Conservation (phyloP, 2,888 invertebrate species). For the Poecilobothrus nobilitatus region DNA sequence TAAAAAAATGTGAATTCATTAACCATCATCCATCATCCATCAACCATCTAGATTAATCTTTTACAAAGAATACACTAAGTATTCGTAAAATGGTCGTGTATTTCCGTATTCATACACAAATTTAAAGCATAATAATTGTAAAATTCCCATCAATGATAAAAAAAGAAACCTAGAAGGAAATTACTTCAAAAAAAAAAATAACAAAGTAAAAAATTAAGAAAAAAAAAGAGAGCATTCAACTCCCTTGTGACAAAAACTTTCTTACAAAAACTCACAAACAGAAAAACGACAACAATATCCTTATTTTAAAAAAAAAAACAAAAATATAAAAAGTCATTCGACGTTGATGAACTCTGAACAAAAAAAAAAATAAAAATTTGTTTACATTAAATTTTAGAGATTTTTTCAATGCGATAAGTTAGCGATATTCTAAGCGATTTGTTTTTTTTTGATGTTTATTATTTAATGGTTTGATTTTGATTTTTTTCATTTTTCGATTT, state of each 20-base stretch:
- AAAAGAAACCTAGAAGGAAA: background rate
- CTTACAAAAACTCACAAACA: background rate
- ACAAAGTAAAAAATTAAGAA: background rate
- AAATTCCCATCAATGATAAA: background rate
- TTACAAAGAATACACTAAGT: too few species aligned
- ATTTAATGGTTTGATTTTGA: background rate
- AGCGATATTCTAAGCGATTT: background rate
- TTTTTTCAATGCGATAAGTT: background rate
- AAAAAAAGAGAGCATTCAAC: conserved; percentile 2
- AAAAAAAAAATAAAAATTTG: too few species aligned
- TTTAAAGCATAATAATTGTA: background rate
- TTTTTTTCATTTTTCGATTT: background rate
- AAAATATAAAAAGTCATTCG: background rate
- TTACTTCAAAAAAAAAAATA: background rate
- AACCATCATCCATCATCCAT: too few species aligned
- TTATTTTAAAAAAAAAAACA: too few species aligned
- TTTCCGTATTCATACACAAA: background rate
- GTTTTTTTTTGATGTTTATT: background rate
- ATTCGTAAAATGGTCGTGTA: background rate
- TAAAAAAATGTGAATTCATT: too few species aligned
- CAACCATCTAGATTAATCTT: too few species aligned
- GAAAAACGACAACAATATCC: background rate
- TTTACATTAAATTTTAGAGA: too few species aligned
- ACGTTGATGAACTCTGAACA: background rate
- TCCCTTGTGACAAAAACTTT: background rate